Evolutionary conservation across 2,888 invertebrate genomes (phyloP).

Genomic region (Vanessa cardui): DNA sequence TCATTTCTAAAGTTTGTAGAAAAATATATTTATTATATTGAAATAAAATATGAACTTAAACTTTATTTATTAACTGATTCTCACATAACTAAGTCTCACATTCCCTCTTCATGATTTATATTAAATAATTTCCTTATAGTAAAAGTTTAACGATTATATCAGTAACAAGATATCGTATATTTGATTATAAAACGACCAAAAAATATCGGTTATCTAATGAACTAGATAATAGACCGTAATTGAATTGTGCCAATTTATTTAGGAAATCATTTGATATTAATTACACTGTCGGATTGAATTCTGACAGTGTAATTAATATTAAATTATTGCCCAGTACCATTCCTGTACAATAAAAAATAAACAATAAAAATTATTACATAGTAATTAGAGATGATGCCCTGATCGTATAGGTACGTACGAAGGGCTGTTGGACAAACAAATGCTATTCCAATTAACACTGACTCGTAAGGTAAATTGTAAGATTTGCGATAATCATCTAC

Average conservation of each 20-base stretch:
- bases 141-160: conserved; percentile 14
- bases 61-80: no score
- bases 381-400: no score
- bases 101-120: background rate
- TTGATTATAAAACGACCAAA: conserved; percentile 18
- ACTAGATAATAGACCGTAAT: conserved; percentile 28
- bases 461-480: background rate
- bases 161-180: conserved; percentile 17
- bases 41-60: no score
- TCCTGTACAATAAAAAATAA: no score
- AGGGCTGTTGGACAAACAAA: no score
- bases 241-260: conserved; percentile 15
- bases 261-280: no score
- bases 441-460: background rate
- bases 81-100: background rate
- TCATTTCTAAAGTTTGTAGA: no score
- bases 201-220: conserved; percentile 16
- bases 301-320: conserved; percentile 19
- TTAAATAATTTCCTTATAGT: background rate
- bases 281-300: no score
- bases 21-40: no score
- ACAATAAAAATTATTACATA: no score
- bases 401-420: no score
- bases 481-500: background rate
- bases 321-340: conserved; percentile 8